Evolutionary conservation across 23 tunicate species (phyloP).

Genomic region (Pegea sp.): DNA sequence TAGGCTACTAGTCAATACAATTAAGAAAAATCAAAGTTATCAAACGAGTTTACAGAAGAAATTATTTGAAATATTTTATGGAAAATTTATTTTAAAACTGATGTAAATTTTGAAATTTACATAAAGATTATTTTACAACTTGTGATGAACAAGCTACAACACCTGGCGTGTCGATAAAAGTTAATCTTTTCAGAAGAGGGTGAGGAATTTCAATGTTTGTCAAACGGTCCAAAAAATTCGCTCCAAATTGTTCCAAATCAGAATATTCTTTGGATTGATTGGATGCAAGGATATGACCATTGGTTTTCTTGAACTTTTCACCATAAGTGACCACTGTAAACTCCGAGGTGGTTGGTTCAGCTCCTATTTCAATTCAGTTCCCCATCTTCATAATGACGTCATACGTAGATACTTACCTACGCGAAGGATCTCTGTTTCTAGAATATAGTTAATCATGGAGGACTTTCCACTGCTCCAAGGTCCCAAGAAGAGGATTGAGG

Average conservation of each 20-base stretch:
- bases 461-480: constrained; percentile 65
- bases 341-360: constrained; percentile 57
- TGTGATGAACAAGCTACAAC: background rate
- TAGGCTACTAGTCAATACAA: too few relatives aligned
- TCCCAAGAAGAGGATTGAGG: constrained; percentile 38
- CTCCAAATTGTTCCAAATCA: constrained; percentile 34
- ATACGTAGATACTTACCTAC: constrained; percentile 6
- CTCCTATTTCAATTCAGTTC: constrained; percentile 4
- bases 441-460: constrained; percentile 41
- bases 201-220: constrained; percentile 40
- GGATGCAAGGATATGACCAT: constrained; percentile 32
- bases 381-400: background rate
- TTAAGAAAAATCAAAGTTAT: too few relatives aligned
- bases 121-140: too few relatives aligned
- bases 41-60: too few relatives aligned
- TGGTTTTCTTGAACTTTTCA: constrained; percentile 30
- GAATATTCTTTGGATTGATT: constrained; percentile 26
- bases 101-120: too few relatives aligned
- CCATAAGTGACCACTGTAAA: constrained; percentile 37
- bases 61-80: too few relatives aligned
- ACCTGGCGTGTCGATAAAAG: constrained; percentile 57
- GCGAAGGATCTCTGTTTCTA: constrained; percentile 32
- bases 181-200: constrained; percentile 31
- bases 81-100: too few relatives aligned
- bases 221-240: constrained; percentile 47